phyloP scores from a whole-genome alignment of 2,888 invertebrate species.

The Nowickia ferox region DNA sequence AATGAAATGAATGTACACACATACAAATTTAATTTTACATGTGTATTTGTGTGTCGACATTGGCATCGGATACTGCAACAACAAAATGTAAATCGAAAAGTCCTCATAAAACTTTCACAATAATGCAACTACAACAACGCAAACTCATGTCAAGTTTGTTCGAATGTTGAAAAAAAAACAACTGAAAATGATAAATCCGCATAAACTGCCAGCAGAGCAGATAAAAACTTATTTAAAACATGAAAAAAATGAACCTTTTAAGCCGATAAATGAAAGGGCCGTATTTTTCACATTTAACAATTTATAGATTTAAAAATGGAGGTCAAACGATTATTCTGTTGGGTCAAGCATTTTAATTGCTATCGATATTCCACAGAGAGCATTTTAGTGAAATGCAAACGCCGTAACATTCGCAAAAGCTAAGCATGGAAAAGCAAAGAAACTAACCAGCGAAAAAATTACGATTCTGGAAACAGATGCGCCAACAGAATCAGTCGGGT shows the following conservation, averaged over 20 bases:
- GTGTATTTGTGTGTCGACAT: neutral
- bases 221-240: constrained; percentile 6
- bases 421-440: no score
- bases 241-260: constrained; percentile 15
- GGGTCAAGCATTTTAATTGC: neutral
- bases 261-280: constrained; percentile 7
- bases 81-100: constrained; percentile 29
- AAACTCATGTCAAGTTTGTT: constrained; percentile 45
- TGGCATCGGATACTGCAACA: neutral
- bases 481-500: no score
- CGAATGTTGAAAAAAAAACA: neutral
- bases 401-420: neutral
- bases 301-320: constrained; percentile 32
- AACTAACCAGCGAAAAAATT: no score
- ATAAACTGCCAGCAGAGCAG: constrained; percentile 36
- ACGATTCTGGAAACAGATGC: no score
- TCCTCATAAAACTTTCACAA: constrained; percentile 43
- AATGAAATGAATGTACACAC: neutral
- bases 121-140: constrained; percentile 25
- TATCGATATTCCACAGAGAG: neutral
- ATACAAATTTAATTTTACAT: neutral
- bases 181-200: constrained; percentile 26
- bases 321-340: constrained; percentile 29
- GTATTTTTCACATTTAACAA: constrained; percentile 34
- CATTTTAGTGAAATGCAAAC: neutral